These are phyloP conservation scores for Cerastoderma edule DNA, from an alignment of 2,888 invertebrate species.

Conservation along the genomic window DNA sequence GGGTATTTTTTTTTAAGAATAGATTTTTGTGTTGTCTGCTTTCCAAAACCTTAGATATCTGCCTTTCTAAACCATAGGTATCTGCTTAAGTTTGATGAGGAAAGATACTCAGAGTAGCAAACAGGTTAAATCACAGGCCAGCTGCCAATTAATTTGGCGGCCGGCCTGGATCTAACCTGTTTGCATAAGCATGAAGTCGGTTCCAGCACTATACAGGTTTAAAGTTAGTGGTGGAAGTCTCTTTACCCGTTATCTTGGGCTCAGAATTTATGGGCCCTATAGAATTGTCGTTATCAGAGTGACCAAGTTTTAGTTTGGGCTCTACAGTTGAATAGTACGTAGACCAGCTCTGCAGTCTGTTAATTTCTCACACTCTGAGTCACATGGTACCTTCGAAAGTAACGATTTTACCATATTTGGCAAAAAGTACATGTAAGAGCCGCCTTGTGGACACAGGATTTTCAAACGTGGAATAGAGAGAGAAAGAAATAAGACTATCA, in stretches of 20 bases:
- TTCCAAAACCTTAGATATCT: no score
- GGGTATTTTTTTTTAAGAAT: no score
- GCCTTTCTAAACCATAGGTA: no score
- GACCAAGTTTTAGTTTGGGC: neutral
- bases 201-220: no score
- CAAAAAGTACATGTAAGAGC: conserved; percentile 3
- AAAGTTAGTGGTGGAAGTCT: neutral
- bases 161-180: no score
- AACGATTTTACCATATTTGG: conserved; percentile 49
- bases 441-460: neutral
- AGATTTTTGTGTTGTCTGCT: no score
- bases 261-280: conserved; percentile 9
- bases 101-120: no score
- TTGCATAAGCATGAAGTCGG: no score
- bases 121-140: no score
- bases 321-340: neutral
- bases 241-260: neutral
- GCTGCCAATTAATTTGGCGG: no score
- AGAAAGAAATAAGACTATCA: conserved; percentile 12
- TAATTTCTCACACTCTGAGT: conserved; percentile 41
- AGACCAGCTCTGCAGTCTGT: conserved; percentile 36
- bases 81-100: no score
- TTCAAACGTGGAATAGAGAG: neutral
- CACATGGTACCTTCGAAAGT: conserved; percentile 40
- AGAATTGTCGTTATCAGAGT: conserved; percentile 16